Base-by-base conservation (phyloP, 2,888 invertebrate genomes). In the Pristionchus japonicus region DNA sequence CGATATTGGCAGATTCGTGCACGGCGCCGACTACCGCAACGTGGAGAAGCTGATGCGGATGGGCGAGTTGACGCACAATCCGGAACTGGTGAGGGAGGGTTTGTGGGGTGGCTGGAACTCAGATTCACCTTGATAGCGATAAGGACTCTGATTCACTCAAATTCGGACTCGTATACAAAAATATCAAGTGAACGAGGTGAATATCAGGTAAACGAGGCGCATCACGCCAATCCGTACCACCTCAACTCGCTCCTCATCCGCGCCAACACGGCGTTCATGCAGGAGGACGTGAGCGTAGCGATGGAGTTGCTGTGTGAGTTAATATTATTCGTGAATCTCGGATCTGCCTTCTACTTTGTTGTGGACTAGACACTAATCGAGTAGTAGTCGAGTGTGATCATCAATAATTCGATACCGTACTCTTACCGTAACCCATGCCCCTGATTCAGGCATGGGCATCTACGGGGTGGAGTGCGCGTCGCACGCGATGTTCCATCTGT, bases 401-500 rank as follows among this genome's bases (percentile, higher is more conserved):
- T 31, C 34, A 70, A 70, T 31, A 17, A 13, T 31, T 67, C 27
- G 1, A 3, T 70, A 31, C 37, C 34, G 37, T 70, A 34, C 31
- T 13, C 67, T 20, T 67, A 57, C 57, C 57, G n/a, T 57, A 23
- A 13, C 17, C 47, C 20, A 31, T 88, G 17, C 20, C 37, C 37
- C 37, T 67, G 88, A 93, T 94, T 88, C 92, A 95, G 97, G 97
- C 95, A 95, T 97, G 89, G 97, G 97, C 3, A 95, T 97, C 34
- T 96, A 96, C 93, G 96, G 96, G 89, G 95, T 97, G 93, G 97
- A 97, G 95, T 96, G 96, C 91, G 96, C 96, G 52, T 96, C 97
- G 94, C 97, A 97, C 95, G 96, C 97, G 0, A 95, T 96, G 84
- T 97, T 97, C 94, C 97, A 97, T 94, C 95, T 97, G 83, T 96